Evolutionary conservation across 2,113 vertebrate genomes (phyloP), one percentile per base, ranked within the genome.

Genomic region (Chaetorhynchus papuensis): DNA sequence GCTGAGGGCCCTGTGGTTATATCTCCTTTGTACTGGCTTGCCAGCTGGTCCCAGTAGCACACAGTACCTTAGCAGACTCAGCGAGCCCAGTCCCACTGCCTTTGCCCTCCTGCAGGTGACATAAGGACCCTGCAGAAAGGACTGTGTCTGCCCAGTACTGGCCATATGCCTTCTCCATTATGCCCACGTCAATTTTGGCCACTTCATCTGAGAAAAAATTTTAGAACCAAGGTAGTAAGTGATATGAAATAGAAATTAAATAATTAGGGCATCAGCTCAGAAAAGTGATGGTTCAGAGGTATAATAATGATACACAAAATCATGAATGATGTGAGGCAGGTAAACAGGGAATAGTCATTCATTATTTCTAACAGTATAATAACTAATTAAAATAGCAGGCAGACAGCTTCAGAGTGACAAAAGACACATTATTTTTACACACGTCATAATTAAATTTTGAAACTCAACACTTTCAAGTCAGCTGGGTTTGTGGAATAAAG

Each of bases 371-470:
- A 49, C 54, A 69, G 53, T 65, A 42, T 28, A 83, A 78, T 28
- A 93, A 85, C 59, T 83, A 94, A 88, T 88, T 90, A 90, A 90
- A 83, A 70, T 64, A 88, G 69, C 70, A 90, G 31, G 26, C 39
- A 95, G 65, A 41, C 57, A 82, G 49, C 44, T 83, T 84, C 65
- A 61, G 44, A 72, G 33, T 84, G 88, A 78, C 57, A 69, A 85
- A 93, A 82, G 42, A 33, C 70, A 30, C n/a, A 56, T 83, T 80
- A 53, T 65, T 90, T 93, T 85, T 87, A 72, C 57, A 92, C 31
- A 85, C 77, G 82, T 89, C 52, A 15, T 68, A 75, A 82, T 87
- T 87, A 85, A 85, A 56, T 47, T n/a, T 21, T 71, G 53, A 20
- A 80, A 91, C 22, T 54, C 63, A 65, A 71, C 21, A 35, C 30